Conservation (phyloP, 2,888 invertebrate genomes). For the Tortricodes alternella region DNA sequence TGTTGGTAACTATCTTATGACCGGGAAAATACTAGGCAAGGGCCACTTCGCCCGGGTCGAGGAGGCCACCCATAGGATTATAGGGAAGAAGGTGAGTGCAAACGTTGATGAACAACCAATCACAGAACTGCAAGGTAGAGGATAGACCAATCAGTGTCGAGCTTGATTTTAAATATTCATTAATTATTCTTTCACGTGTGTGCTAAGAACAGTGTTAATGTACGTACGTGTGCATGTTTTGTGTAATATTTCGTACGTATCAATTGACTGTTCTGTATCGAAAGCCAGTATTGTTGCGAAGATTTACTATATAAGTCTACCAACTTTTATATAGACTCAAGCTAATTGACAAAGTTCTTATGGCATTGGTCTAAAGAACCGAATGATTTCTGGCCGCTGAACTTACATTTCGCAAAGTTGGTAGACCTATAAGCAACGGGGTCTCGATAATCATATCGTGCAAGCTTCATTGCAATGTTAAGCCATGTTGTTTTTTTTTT, state of each 20-base stretch:
- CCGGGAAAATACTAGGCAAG: conserved; percentile 87
- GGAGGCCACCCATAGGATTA: conserved; percentile 86
- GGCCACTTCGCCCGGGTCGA: conserved; percentile 90
- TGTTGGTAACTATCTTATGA: conserved; percentile 88
- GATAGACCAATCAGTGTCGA: conserved; percentile 4
- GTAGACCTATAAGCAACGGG: too few species aligned
- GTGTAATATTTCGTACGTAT: conserved; percentile 13
- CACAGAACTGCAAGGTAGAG: conserved; percentile 3
- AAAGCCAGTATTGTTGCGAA: too few species aligned
- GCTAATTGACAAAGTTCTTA: too few species aligned
- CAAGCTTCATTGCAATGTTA: too few species aligned
- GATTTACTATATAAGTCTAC: too few species aligned
- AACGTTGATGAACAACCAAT: conserved; percentile 11
- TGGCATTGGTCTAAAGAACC: too few species aligned
- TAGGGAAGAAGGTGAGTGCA: conserved; percentile 85
- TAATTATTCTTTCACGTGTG: neutral
- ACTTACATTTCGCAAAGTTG: too few species aligned
- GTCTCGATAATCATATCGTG: too few species aligned
- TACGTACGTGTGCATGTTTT: too few species aligned
- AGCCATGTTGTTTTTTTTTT: too few species aligned
- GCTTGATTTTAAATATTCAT: neutral
- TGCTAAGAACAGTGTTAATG: conserved; percentile 10
- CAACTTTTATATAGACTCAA: too few species aligned
- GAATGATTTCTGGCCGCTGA: too few species aligned
- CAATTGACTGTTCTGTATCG: neutral